Percentiles rank a stretch among this genome's conserved stretches.
Evolutionary conservation across 2,113 vertebrate species (phyloP).

Genomic region (Clarias gariepinus): DNA sequence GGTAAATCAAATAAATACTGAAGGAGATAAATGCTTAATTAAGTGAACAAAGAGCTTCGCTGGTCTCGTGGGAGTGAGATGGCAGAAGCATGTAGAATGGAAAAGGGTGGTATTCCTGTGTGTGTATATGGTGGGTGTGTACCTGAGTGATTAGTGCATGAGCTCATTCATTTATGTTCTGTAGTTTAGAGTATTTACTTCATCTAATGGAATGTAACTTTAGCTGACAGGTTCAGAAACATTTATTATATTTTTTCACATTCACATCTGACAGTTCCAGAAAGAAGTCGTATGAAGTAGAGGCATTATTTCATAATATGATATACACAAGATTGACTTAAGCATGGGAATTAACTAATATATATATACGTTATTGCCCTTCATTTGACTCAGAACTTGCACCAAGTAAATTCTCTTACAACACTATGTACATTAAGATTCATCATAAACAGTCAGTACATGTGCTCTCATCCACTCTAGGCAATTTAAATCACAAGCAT

Average conservation of each 20-base stretch:
- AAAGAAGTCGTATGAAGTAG: background rate
- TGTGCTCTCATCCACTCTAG: background rate
- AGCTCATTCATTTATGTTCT: background rate
- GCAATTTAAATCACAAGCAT: background rate
- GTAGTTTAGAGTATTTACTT: background rate
- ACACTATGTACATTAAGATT: background rate
- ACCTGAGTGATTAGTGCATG: background rate
- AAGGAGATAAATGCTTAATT: conserved; percentile 63
- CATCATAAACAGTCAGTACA: background rate
- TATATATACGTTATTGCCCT: background rate
- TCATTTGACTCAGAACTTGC: background rate
- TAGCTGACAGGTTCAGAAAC: background rate
- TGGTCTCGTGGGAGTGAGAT: background rate
- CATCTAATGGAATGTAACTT: background rate
- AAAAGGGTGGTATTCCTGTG: background rate
- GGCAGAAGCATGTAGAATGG: conserved; percentile 1
- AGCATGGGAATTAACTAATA: background rate
- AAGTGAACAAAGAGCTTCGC: conserved; percentile 50
- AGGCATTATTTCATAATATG: background rate
- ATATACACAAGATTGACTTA: background rate
- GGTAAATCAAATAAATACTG: conserved; percentile 68
- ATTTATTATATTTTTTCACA: background rate
- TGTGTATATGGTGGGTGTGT: background rate
- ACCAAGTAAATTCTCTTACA: background rate
- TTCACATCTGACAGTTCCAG: background rate